Evolutionary conservation across 2,888 invertebrate species (phyloP).

Genomic region (Azorinus chamasolen): DNA sequence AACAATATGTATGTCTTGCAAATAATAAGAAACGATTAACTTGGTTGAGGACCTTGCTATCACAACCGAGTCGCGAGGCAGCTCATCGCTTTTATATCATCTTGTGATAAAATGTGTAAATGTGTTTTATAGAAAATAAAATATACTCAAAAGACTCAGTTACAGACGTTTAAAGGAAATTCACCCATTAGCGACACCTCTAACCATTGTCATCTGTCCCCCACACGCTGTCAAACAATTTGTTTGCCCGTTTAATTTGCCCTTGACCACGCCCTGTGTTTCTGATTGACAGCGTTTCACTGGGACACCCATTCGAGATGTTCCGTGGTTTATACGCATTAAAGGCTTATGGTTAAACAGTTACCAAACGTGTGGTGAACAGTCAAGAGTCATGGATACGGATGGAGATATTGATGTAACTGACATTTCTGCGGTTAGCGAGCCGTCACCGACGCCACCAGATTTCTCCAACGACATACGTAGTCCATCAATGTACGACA

Average conservation of each 20-base stretch:
- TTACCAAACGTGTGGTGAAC: too few relatives aligned
- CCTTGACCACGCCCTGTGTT: conserved; percentile 1
- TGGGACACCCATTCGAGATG: neutral
- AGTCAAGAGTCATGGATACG: conserved; percentile 1
- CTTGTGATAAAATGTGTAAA: too few relatives aligned
- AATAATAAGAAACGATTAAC: too few relatives aligned
- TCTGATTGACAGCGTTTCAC: neutral
- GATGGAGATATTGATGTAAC: conserved; percentile 20
- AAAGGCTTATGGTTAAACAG: too few relatives aligned
- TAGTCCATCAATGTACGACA: conserved; percentile 56
- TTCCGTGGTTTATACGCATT: too few relatives aligned
- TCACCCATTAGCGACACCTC: conserved; percentile 3
- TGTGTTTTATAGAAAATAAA: too few relatives aligned
- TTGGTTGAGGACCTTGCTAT: too few relatives aligned
- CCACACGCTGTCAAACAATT: conserved; percentile 6
- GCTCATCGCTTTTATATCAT: too few relatives aligned
- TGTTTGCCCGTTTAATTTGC: neutral
- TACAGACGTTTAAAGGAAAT: neutral
- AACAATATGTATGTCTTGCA: too few relatives aligned
- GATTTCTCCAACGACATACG: conserved; percentile 1
- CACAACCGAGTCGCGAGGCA: too few relatives aligned
- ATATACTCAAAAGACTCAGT: too few relatives aligned
- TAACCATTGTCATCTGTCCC: neutral
- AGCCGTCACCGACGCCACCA: conserved; percentile 12
- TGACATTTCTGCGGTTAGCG: conserved; percentile 29